phyloP scores from a whole-genome alignment of 2,797 vertebrate genomes.

The Sebastes baramenuke region DNA sequence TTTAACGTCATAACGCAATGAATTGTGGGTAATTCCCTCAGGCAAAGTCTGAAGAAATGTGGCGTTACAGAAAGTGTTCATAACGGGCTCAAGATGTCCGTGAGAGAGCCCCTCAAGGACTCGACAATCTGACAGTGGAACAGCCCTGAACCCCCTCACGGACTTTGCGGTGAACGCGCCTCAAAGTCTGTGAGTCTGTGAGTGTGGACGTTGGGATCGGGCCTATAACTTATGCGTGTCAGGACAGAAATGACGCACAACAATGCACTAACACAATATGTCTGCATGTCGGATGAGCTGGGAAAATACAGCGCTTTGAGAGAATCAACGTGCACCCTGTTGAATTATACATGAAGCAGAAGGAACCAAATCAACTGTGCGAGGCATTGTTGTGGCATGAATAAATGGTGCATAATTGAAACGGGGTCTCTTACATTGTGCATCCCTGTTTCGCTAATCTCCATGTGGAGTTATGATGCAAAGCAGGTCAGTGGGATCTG shows the following conservation, averaged over 20 bases:
- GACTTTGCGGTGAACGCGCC: no score
- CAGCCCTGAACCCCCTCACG: no score
- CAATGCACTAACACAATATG: conserved; percentile 26
- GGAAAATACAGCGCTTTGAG: conserved; percentile 7
- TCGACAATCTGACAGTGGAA: no score
- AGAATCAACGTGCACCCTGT: conserved; percentile 40
- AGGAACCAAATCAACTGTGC: conserved; percentile 76
- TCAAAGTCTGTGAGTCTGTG: no score
- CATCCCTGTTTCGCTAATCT: conserved; percentile 68
- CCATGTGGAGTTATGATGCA: conserved; percentile 46
- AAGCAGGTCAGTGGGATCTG: conserved; percentile 50
- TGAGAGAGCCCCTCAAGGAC: no score
- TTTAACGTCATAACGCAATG: no score
- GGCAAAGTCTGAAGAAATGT: no score
- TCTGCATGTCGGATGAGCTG: conserved; percentile 6
- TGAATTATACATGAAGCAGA: conserved; percentile 79
- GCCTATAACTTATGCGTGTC: neutral
- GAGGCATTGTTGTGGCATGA: conserved; percentile 76
- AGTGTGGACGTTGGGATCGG: no score
- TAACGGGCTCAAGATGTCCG: no score
- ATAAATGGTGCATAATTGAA: conserved; percentile 82
- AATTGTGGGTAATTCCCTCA: no score
- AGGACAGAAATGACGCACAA: conserved; percentile 19
- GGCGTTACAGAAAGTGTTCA: no score
- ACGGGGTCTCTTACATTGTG: conserved; percentile 72